Base-by-base conservation (phyloP, 2,113 vertebrate species). In the Passer domesticus region DNA sequence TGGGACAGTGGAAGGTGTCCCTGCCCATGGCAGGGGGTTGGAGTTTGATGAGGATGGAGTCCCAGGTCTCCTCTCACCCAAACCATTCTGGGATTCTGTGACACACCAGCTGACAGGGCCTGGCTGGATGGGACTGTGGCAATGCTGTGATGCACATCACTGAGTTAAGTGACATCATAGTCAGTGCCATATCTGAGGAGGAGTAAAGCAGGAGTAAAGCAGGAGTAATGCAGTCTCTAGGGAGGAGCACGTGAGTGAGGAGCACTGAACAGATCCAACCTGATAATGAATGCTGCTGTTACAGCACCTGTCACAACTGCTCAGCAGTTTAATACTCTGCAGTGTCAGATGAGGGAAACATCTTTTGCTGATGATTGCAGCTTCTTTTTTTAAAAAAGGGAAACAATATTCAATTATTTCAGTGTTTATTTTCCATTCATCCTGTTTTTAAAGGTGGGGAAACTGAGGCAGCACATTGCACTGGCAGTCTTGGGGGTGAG, bases 271-370 rank as follows among this genome's bases (percentile, higher is more conserved):
- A 77, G 95, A 95, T 87, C 63, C 91, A 96, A 97, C 67, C 94
- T 85, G 92, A 85, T 96, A 95, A 97, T 96, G 88, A 94, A 97
- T 93, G 89, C 95, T 88, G 96, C 96, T 96, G 96, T 94, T 97
- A 82, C 15, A 97, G 97, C 96, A 93, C 78, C 94, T 97, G 96
- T 96, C 97, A 97, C 87, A 96, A 94, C 92, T 90, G 89, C 96
- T 96, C 76, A 50, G 94, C 80, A 92, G 89, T 95, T 95, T 95
- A 97, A 98, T 95, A 76, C 88, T 30, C 58, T 93, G 96, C 97
- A 93, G 21, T 95, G 94, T 66, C 81, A 58, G 50, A 43, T 27
- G 74, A 58, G 91, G 83, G 81, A 94, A 96, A 91, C 91, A 83
- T 68, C 93, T 78, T 83, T 62, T 11, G 2, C 49, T 63, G 66